Evolutionary conservation across 2,113 vertebrate genomes (phyloP), one percentile per base, ranked within the genome.

Genomic region (Siniperca chuatsi): DNA sequence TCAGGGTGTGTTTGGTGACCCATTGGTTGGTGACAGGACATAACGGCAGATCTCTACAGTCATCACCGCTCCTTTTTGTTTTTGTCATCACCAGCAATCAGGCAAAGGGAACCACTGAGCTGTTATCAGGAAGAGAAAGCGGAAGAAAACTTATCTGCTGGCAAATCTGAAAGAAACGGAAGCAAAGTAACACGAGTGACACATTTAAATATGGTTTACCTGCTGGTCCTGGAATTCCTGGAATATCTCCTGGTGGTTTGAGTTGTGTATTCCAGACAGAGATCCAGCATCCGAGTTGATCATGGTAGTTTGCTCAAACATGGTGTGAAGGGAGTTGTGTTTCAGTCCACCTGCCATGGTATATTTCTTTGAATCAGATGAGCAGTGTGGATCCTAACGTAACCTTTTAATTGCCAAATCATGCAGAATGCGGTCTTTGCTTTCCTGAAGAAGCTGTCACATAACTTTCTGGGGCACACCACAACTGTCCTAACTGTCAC

Each of bases 41-140:
- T 18, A 87, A 78, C 83, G 74, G 60, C 68, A 72, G 76, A 82
- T 80, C 64, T 82, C 66, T 16, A 6, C 37, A 35, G 68, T 71
- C 81, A 70, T 79, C 70, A 8, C 35, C 9, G 35, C 82, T 78
- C 57, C 65, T 81, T 84, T 76, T 75, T 60, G 15, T 70, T 65
- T 90, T 89, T 92, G 88, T 91, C 90, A 89, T 92, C 93, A 82
- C 84, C 50, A 15, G 73, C n/a, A 35, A 78, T 87, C 75, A 78
- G 57, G 50, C 50, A 37, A 61, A 80, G 52, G 69, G 81, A 82
- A 66, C 71, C 33, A 64, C 33, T 48, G 72, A 64, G 66, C 75
- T 66, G 69, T 75, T 85, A 81, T 89, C 88, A 58, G 82, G 52
- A 54, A 54, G n/a, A 66, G 35, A 29, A 69, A 50, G 42, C 48